Evolutionary conservation across 35 echinoderm and acorn worm genomes (phyloP).

Genomic region (Heliocidaris tuberculata): DNA sequence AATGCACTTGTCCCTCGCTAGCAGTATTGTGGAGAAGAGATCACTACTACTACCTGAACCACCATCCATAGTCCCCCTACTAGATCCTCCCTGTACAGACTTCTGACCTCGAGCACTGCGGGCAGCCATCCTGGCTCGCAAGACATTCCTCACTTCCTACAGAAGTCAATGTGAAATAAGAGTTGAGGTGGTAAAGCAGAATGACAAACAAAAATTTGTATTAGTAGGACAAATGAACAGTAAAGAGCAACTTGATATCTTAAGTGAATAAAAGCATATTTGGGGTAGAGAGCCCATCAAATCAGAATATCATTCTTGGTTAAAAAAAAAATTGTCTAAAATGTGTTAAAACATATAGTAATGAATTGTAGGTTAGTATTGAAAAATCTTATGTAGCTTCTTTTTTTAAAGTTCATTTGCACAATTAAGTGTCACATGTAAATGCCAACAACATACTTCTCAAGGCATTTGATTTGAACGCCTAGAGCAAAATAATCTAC

Average conservation of each 20-base stretch:
- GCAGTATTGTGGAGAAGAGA: conserved; percentile 35
- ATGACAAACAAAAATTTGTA: not conserved
- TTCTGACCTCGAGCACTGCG: conserved; percentile 2
- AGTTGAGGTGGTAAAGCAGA: not conserved
- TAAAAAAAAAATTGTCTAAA: not conserved
- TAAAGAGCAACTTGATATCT: too few relatives aligned
- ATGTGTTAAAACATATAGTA: too few relatives aligned
- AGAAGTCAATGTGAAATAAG: not conserved
- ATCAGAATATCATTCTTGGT: not conserved
- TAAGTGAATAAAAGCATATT: not conserved
- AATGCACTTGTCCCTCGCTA: conserved; percentile 77
- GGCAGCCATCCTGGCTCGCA: conserved; percentile 27
- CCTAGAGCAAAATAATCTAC: too few relatives aligned
- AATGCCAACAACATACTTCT: not conserved
- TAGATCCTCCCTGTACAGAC: not conserved
- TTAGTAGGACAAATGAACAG: not conserved
- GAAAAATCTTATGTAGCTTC: too few relatives aligned
- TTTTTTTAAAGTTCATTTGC: too few relatives aligned
- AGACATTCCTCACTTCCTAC: conserved; percentile 23
- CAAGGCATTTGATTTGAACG: not conserved
- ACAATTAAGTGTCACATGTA: too few relatives aligned
- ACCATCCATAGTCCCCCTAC: not conserved
- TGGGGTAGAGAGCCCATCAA: not conserved
- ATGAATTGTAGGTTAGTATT: too few relatives aligned
- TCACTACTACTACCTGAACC: not conserved